Evolutionary conservation across 2,113 vertebrate genomes (phyloP).

Genomic region (Odocoileus hemionus): DNA sequence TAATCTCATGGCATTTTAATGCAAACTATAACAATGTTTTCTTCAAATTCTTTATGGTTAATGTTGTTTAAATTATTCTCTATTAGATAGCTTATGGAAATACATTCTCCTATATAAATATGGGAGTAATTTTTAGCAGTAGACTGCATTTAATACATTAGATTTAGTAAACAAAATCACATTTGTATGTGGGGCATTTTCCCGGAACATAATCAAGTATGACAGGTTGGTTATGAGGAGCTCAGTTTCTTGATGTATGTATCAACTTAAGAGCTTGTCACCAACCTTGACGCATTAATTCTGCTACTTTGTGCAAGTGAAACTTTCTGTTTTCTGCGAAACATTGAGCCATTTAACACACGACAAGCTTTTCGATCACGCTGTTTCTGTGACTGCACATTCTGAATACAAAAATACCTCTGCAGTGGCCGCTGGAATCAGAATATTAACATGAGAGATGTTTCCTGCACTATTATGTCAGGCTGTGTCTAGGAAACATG

Average conservation of each 20-base stretch:
- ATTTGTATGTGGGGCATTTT: constrained; percentile 70
- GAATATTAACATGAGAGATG: constrained; percentile 41
- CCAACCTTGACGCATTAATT: constrained; percentile 76
- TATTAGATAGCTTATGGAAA: constrained; percentile 72
- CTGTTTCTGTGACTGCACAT: constrained; percentile 14
- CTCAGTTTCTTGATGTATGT: constrained; percentile 66
- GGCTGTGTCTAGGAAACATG: neutral
- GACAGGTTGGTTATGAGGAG: constrained; percentile 77
- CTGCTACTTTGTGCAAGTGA: constrained; percentile 66
- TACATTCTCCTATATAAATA: constrained; percentile 52
- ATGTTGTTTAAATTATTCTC: constrained; percentile 71
- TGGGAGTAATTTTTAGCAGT: constrained; percentile 65
- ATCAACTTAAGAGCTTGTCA: constrained; percentile 79
- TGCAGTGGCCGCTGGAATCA: constrained; percentile 22
- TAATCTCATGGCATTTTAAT: constrained; percentile 65
- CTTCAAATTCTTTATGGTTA: constrained; percentile 53
- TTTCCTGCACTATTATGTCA: neutral
- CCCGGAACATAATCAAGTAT: constrained; percentile 70
- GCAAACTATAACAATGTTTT: constrained; percentile 47
- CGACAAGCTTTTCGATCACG: constrained; percentile 71
- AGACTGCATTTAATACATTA: constrained; percentile 66
- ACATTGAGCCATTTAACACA: constrained; percentile 70
- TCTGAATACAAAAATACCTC: constrained; percentile 67
- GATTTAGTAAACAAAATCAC: constrained; percentile 77
- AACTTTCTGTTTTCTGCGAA: constrained; percentile 70